phyloP scores from a whole-genome alignment of 2,888 invertebrate genomes.

The Dasysyrphus albostriatus region DNA sequence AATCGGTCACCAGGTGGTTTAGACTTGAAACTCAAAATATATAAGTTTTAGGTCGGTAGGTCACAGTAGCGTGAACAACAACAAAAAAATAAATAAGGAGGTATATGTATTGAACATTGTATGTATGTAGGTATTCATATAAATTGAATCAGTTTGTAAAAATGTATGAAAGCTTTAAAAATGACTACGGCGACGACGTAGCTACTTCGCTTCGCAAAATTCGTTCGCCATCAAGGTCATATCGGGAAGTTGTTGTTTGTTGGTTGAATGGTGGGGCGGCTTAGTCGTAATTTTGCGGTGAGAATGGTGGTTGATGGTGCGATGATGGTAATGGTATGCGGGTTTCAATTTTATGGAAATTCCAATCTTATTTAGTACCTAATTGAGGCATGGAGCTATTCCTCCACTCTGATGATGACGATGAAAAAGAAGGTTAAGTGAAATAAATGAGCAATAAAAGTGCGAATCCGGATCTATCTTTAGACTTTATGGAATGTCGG shows the following conservation, averaged over 20 bases:
- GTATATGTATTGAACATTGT: no score
- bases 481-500: conserved; percentile 27
- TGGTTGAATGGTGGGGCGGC: not conserved
- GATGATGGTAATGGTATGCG: conserved; percentile 29
- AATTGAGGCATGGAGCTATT: conserved; percentile 63
- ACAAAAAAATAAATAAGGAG: not conserved
- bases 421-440: conserved; percentile 37
- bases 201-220: not conserved
- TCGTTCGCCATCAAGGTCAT: conserved; percentile 31
- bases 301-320: conserved; percentile 9
- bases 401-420: conserved; percentile 17
- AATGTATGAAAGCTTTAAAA: not conserved
- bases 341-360: conserved; percentile 58
- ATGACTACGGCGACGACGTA: not conserved
- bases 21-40: conserved; percentile 36
- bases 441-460: conserved; percentile 52
- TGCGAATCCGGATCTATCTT: conserved; percentile 44
- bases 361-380: conserved; percentile 59
- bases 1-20: conserved; percentile 66
- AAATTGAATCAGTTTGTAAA: conserved; percentile 34
- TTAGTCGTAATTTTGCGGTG: conserved; percentile 48
- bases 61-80: conserved; percentile 24
- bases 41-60: conserved; percentile 63
- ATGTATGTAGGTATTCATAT: not conserved
- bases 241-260: not conserved